phyloP scores from a whole-genome alignment of 2,113 vertebrate genomes.

The Euleptes europaea region DNA sequence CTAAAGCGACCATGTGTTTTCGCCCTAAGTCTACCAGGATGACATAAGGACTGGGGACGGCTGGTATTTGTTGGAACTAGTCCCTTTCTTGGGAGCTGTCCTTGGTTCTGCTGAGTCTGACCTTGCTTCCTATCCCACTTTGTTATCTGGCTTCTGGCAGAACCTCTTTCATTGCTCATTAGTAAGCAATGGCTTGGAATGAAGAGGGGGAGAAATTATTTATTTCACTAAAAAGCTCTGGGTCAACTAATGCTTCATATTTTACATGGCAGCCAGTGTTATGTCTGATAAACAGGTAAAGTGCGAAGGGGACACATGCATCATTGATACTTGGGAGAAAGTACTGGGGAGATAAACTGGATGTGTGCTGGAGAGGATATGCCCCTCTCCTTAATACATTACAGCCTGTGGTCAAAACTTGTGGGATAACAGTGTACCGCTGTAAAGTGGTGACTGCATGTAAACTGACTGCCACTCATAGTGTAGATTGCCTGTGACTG shows the following conservation, averaged over 20 bases:
- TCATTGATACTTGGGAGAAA: not conserved
- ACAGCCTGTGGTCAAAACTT: not conserved
- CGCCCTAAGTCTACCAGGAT: too few relatives aligned
- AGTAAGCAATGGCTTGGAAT: too few relatives aligned
- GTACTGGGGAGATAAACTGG: not conserved
- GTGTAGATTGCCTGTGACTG: not conserved
- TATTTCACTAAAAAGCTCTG: too few relatives aligned
- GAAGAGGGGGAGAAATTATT: not conserved
- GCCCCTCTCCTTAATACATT: not conserved
- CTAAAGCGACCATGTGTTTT: too few relatives aligned
- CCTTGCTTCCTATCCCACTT: not conserved
- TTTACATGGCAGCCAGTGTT: not conserved
- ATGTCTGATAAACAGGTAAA: not conserved
- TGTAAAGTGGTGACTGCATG: not conserved
- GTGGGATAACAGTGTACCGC: not conserved
- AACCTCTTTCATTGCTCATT: too few relatives aligned
- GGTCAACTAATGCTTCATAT: not conserved
- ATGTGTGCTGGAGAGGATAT: not conserved
- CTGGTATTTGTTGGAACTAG: not conserved
- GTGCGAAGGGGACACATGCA: not conserved
- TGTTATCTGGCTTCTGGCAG: not conserved
- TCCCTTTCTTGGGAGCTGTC: not conserved
- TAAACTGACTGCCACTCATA: not conserved
- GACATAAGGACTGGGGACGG: not conserved
- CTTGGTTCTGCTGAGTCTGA: not conserved